Evolutionary conservation across 2,113 vertebrate species (phyloP), one percentile per base, ranked within the genome.

Genomic region (Promerops cafer): DNA sequence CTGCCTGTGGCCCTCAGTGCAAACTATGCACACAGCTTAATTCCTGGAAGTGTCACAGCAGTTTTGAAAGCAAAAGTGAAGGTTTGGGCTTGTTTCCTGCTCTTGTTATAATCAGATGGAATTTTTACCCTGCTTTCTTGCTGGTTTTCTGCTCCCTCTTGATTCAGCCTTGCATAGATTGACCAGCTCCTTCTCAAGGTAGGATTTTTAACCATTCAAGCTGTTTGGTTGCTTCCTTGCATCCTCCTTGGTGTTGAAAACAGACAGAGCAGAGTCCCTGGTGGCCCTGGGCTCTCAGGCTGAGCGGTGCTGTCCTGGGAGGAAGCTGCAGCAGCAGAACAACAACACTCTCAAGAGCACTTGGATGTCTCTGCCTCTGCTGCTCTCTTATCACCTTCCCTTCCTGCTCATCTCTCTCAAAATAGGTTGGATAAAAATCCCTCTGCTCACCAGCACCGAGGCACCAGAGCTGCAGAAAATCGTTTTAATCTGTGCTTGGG

Each of bases 361-460:
- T 53, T 3, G 69, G 28, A 40, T 1, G 16, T 66, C 87, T 78
- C 76, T 0, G 23, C 71, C 86, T 94, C 74, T 74, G 53, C 78
- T 59, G 50, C 75, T 56, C 49, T 39, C 87, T 92, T 96, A 93
- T 93, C 85, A 11, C 57, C 74, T 86, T 94, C 88, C 82, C 69
- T 97, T 97, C 93, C 96, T 95, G 92, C 94, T 91, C 0, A 0
- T 77, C 77, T 47, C 74, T 91, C 93, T 96, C 92, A 79, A 93
- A 96, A 97, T 90, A 97, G 86, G 71, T 28, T 91, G 93, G 80
- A 79, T 90, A 97, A 97, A 94, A 91, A 94, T 79, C 75, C 76
- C 87, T 45, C 54, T 68, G 50, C 83, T 80, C 8, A 5, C 70
- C 90, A 81, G 54, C 74, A 50, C 45, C 2, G 3, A 80, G 82